Base-by-base conservation (phyloP, 53 echinoderm and acorn worm species). In the Crossaster papposus region DNA sequence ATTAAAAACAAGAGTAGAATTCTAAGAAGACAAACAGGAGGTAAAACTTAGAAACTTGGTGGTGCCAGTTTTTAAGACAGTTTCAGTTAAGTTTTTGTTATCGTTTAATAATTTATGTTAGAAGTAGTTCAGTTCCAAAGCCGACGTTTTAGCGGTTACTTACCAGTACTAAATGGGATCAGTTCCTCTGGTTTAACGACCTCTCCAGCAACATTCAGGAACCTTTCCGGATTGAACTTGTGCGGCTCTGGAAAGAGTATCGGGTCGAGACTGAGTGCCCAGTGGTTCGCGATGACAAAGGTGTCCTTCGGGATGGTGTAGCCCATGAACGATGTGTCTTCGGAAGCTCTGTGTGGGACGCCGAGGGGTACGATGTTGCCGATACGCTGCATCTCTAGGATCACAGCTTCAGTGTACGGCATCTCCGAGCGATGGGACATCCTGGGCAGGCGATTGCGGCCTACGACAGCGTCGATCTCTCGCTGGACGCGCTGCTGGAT, bases 401-500 rank as follows among this genome's bases (percentile, higher is more conserved):
- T 35, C 6, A 83, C 83, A 5, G 83, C 83, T 30, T 83, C 83
- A 26, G 85, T 85, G 85, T 85, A 85, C 30, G 85, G 85, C 85
- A 85, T 12, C 34, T 85, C 72, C 4, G 22, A 37, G 33, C 58
- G 70, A 73, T 85, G 70, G 32, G 85, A 72, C 54, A 85, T 51
- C 29, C 72, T 85, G 1, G 85, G 85, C 72, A 85, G 29, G 23
- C 85, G 85, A 52, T 85, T 85, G 52, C 85, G 85, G 22, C 85
- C 85, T 0, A 85, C 85, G 18, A 85, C 85, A 22, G 85, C 54
- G 30, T 85, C 85, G 17, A 85, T 85, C 34, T 85, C 85, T 52
- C 32, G 31, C 85, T 85, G 85, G 14, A 85, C 85, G 1, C 85
- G 85, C 23, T 71, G 51, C 72, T 93, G 93, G 26, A 93, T 65